These are phyloP conservation scores for Mormyrus proboscirostris DNA, from an alignment of 2,797 vertebrate genomes.

Conservation along the genomic window DNA sequence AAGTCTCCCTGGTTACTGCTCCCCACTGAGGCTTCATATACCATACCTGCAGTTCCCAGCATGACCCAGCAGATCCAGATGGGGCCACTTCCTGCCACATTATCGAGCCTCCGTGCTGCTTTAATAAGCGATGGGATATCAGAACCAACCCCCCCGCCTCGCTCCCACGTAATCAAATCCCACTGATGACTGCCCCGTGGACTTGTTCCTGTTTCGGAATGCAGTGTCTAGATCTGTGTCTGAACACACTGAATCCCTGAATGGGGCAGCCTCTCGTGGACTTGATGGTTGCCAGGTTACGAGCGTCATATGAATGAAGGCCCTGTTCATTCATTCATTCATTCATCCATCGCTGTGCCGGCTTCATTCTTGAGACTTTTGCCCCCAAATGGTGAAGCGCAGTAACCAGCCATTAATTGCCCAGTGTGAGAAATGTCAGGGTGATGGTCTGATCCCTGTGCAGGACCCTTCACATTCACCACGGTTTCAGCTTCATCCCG, in stretches of 20 bases:
- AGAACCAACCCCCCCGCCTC: neutral
- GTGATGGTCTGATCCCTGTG: neutral
- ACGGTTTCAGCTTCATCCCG: neutral
- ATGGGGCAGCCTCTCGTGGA: neutral
- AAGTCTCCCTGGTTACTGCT: neutral
- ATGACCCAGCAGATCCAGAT: neutral
- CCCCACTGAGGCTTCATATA: neutral
- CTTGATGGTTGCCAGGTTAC: neutral
- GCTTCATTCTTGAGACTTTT: neutral
- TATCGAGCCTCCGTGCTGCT: slow-evolving; percentile 33
- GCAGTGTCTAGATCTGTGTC: neutral
- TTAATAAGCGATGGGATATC: slow-evolving; percentile 16
- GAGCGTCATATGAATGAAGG: neutral
- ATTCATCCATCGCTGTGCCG: neutral
- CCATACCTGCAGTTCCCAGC: neutral
- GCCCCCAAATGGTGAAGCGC: neutral
- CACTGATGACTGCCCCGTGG: slow-evolving; percentile 39
- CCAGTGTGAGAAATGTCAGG: neutral
- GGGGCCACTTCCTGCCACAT: neutral
- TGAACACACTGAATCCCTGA: neutral
- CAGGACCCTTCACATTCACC: neutral
- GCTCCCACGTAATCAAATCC: slow-evolving; percentile 39
- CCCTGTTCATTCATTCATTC: neutral
- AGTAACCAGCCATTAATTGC: neutral
- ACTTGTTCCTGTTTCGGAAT: slow-evolving; percentile 15